Evolutionary conservation across 2,888 invertebrate genomes (phyloP).

Genomic region (Drosophila koepferae): DNA sequence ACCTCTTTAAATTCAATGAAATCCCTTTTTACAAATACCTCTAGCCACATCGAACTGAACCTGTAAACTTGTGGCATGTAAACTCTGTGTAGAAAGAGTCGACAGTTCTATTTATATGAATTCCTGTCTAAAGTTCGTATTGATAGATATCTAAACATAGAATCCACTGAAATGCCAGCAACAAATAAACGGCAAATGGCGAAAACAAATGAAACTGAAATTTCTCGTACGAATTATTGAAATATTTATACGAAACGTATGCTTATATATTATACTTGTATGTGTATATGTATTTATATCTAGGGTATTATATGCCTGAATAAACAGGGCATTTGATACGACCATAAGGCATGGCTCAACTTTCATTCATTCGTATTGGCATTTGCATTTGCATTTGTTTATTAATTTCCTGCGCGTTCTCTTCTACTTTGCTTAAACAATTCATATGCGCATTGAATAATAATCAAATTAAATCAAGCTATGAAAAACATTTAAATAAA

Average conservation of each 20-base stretch:
- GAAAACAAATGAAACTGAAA: slow-evolving; percentile 37
- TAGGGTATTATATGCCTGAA: slow-evolving; percentile 19
- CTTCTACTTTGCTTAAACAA: slow-evolving; percentile 44
- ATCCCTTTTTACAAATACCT: background rate
- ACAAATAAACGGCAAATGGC: slow-evolving; percentile 31
- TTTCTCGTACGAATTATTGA: slow-evolving; percentile 34
- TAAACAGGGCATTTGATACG: slow-evolving; percentile 34
- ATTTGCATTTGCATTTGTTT: slow-evolving; percentile 51
- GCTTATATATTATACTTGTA: background rate
- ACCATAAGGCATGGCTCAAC: slow-evolving; percentile 36
- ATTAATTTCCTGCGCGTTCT: slow-evolving; percentile 37
- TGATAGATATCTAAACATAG: slow-evolving; percentile 56
- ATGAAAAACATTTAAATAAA: slow-evolving; percentile 19
- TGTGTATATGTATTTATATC: background rate
- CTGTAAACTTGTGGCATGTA: background rate
- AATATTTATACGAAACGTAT: slow-evolving; percentile 24
- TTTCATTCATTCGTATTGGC: slow-evolving; percentile 41
- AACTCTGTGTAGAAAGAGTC: background rate
- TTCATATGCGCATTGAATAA: slow-evolving; percentile 49
- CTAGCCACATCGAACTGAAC: background rate
- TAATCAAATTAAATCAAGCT: slow-evolving; percentile 49
- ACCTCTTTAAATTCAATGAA: background rate
- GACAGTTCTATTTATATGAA: slow-evolving; percentile 25
- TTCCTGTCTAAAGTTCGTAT: slow-evolving; percentile 28
- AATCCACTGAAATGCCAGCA: slow-evolving; percentile 43